phyloP scores from a whole-genome alignment of 2,888 invertebrate species.

The Schizotus pectinicornis region DNA sequence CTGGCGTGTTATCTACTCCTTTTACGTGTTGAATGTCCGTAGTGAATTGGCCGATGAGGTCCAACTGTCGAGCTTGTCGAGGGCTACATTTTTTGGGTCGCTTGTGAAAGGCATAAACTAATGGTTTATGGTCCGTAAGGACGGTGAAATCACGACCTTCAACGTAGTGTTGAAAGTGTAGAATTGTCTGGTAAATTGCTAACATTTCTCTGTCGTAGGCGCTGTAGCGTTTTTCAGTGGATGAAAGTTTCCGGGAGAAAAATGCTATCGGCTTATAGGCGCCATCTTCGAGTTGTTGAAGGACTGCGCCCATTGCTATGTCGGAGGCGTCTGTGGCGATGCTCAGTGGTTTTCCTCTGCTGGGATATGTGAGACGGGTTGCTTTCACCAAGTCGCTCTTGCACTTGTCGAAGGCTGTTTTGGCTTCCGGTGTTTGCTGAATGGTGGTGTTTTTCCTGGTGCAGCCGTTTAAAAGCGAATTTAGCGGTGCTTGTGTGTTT shows the following conservation, averaged over 20 bases:
- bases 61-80: constrained; percentile 47
- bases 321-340: no score
- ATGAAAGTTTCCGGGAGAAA: no score
- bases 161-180: no score
- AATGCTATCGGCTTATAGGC: no score
- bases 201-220: no score
- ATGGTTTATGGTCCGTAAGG: constrained; percentile 51
- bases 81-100: constrained; percentile 44
- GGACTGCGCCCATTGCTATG: no score
- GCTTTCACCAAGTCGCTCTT: not conserved
- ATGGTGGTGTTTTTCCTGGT: constrained; percentile 36
- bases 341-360: no score
- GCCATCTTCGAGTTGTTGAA: no score
- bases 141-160: constrained; percentile 13
- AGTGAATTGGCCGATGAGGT: constrained; percentile 46
- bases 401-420: not conserved
- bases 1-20: constrained; percentile 41
- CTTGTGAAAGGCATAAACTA: constrained; percentile 46
- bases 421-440: not conserved
- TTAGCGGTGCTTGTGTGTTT: constrained; percentile 46
- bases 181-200: no score
- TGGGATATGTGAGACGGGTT: not conserved
- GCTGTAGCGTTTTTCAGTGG: no score
- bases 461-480: constrained; percentile 39
- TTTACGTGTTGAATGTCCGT: constrained; percentile 48